These are phyloP conservation scores for Pao palembangensis DNA, from an alignment of 2,113 vertebrate genomes.

Conservation along the genomic window DNA sequence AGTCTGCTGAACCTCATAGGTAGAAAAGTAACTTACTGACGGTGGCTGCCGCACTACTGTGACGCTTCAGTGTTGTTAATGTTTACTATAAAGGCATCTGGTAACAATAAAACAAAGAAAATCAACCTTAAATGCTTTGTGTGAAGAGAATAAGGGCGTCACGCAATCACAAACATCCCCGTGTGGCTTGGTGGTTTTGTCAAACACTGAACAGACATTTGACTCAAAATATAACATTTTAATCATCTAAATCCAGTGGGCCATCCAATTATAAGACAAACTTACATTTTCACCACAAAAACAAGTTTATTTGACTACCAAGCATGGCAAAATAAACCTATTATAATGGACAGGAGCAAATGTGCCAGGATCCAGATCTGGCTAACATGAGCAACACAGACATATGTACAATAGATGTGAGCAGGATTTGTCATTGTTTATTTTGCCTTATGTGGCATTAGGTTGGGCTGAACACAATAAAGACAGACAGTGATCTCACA, in stretches of 20 bases:
- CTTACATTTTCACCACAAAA: too few species aligned
- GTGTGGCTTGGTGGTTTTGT: too few species aligned
- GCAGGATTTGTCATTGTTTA: not conserved
- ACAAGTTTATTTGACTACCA: too few species aligned
- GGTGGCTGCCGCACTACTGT: constrained; percentile 39
- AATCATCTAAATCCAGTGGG: constrained; percentile 47
- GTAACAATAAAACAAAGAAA: constrained; percentile 40
- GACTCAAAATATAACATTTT: constrained; percentile 40
- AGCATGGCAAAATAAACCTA: too few species aligned
- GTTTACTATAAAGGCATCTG: constrained; percentile 59
- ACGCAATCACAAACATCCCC: too few species aligned
- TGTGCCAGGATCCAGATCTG: too few species aligned
- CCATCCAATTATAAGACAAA: not conserved
- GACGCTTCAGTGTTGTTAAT: constrained; percentile 53
- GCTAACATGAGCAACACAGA: too few species aligned
- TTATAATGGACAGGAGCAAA: too few species aligned
- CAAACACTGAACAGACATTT: too few species aligned
- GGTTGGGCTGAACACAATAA: constrained; percentile 43
- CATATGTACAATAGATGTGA: too few species aligned
- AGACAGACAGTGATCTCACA: constrained; percentile 46
- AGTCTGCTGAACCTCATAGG: constrained; percentile 20
- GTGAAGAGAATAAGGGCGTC: too few species aligned
- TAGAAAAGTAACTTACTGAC: constrained; percentile 16
- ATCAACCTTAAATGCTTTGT: too few species aligned
- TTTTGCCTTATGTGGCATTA: not conserved